Evolutionary conservation across 2,888 invertebrate genomes (phyloP).

Genomic region (Brachynemurus nebulosus): DNA sequence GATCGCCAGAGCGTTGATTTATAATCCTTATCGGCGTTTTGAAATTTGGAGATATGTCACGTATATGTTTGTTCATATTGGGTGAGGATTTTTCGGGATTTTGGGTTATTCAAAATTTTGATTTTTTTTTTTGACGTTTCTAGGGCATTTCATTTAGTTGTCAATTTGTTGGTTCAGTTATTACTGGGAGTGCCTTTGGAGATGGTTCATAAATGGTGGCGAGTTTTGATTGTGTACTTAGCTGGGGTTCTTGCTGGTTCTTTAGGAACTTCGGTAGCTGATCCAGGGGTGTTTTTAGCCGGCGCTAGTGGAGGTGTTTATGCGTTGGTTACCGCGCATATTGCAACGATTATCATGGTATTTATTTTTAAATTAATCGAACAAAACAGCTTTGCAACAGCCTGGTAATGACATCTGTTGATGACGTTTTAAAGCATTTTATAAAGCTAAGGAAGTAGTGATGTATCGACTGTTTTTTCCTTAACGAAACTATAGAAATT

Average conservation of each 20-base stretch:
- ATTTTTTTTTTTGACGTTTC: conserved; percentile 10
- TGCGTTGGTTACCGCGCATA: conserved; percentile 83
- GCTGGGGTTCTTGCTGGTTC: conserved; percentile 79
- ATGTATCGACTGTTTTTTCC: neutral
- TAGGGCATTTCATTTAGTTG: conserved; percentile 74
- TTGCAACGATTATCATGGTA: conserved; percentile 82
- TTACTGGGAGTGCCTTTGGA: conserved; percentile 89
- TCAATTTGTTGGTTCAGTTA: conserved; percentile 84
- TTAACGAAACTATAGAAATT: neutral
- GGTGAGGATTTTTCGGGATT: conserved; percentile 40
- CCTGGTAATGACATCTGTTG: no score
- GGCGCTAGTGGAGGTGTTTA: conserved; percentile 95
- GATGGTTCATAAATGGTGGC: conserved; percentile 93
- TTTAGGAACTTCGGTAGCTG: conserved; percentile 65
- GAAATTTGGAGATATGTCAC: conserved; percentile 89
- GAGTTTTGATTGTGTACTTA: conserved; percentile 69
- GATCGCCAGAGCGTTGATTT: conserved; percentile 68
- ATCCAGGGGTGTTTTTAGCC: conserved; percentile 67
- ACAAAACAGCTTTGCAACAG: neutral
- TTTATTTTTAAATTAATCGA: no score
- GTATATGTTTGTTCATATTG: conserved; percentile 94
- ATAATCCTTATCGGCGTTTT: conserved; percentile 69
- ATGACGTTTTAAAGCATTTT: no score
- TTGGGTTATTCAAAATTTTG: neutral
- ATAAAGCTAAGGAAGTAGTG: neutral